phyloP scores from a whole-genome alignment of 2,888 invertebrate genomes.

The Tanypteryx hageni region DNA sequence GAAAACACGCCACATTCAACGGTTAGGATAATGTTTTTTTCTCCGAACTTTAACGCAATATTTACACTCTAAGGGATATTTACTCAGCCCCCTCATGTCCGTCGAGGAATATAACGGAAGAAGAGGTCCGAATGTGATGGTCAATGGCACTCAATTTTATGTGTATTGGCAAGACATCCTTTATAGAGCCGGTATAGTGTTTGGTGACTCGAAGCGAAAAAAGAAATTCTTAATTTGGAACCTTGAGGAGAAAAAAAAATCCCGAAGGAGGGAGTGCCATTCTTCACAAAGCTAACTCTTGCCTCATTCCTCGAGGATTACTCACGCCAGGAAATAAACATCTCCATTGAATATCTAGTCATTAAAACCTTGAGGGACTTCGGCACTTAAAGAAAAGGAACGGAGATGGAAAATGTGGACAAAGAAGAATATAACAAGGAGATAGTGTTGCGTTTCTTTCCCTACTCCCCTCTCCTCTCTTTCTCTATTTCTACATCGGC shows the following conservation, averaged over 20 bases:
- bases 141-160: not conserved
- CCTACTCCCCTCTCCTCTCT: not conserved
- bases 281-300: not conserved
- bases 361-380: not conserved
- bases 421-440: too few relatives aligned
- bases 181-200: conserved; percentile 7
- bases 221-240: conserved; percentile 16
- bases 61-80: not conserved
- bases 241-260: conserved; percentile 3
- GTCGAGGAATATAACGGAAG: not conserved
- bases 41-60: not conserved
- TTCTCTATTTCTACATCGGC: not conserved
- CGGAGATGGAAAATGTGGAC: not conserved
- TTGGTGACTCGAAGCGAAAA: not conserved
- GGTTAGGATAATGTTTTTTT: too few relatives aligned
- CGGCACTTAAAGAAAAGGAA: not conserved
- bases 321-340: not conserved
- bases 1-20: too few relatives aligned
- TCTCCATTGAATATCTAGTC: not conserved
- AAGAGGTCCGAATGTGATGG: not conserved
- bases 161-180: not conserved
- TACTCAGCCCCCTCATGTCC: not conserved
- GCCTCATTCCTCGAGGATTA: conserved; percentile 4
- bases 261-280: not conserved
- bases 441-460: too few relatives aligned